phyloP scores from a whole-genome alignment of 1,140 invertebrate species.

The Drepana arcuata region DNA sequence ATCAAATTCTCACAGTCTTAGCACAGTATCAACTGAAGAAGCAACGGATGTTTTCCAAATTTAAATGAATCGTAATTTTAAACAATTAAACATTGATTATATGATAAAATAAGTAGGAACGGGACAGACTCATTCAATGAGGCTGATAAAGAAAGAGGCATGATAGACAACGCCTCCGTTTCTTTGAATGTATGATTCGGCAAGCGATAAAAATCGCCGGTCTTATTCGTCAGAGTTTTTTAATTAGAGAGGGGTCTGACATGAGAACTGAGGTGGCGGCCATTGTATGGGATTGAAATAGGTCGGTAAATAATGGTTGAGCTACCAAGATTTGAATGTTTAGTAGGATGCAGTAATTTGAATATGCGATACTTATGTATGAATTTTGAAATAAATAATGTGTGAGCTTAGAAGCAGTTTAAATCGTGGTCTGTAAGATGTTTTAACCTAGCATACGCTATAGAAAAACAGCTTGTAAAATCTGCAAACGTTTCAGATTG shows the following conservation, averaged over 20 bases:
- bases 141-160: slow-evolving; percentile 34
- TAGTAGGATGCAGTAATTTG: too few species aligned
- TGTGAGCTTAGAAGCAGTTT: too few species aligned
- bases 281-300: slow-evolving; percentile 66
- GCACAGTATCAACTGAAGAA: slow-evolving; percentile 44
- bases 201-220: slow-evolving; percentile 67
- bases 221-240: slow-evolving; percentile 68
- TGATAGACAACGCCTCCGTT: slow-evolving; percentile 56
- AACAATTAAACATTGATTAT: slow-evolving; percentile 58
- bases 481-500: too few species aligned
- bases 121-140: slow-evolving; percentile 16
- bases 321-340: slow-evolving; percentile 42
- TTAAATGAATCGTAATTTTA: slow-evolving; percentile 67
- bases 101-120: slow-evolving; percentile 41
- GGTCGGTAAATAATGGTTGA: slow-evolving; percentile 55
- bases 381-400: too few species aligned
- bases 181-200: slow-evolving; percentile 58
- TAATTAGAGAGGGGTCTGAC: slow-evolving; percentile 64
- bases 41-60: slow-evolving; percentile 44
- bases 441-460: too few species aligned
- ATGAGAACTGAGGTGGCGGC: slow-evolving; percentile 59
- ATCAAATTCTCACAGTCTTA: slow-evolving; percentile 56
- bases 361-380: too few species aligned
- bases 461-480: too few species aligned
- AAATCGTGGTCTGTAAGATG: too few species aligned